Evolutionary conservation across 2,113 vertebrate genomes (phyloP).

Genomic region (Leptobrachium ailaonicum): DNA sequence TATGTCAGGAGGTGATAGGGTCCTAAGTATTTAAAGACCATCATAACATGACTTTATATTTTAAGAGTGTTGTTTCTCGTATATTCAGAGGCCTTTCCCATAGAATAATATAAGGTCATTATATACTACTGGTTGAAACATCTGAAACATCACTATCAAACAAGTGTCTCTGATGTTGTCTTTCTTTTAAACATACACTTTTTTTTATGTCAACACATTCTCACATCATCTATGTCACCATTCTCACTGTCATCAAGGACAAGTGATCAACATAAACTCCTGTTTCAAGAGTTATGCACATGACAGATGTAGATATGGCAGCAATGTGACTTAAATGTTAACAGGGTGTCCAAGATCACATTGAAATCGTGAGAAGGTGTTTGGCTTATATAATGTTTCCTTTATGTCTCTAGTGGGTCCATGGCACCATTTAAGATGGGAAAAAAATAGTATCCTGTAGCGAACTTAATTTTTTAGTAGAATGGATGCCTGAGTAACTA

Average conservation of each 20-base stretch:
- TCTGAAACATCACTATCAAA: too few relatives aligned
- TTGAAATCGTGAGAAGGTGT: conserved; percentile 25
- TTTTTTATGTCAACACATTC: conserved; percentile 41
- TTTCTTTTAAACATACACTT: background rate
- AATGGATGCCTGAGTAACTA: conserved; percentile 20
- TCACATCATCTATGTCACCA: conserved; percentile 52
- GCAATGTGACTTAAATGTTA: conserved; percentile 32
- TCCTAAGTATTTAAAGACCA: too few relatives aligned
- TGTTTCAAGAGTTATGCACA: conserved; percentile 17
- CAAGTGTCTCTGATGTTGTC: too few relatives aligned
- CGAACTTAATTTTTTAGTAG: conserved; percentile 11
- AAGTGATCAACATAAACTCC: conserved; percentile 23
- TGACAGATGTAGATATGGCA: conserved; percentile 37
- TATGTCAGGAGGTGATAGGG: too few relatives aligned
- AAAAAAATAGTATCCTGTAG: conserved; percentile 15
- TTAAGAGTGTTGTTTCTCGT: too few relatives aligned
- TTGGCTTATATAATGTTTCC: conserved; percentile 24
- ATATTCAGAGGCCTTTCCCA: too few relatives aligned
- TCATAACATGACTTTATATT: too few relatives aligned
- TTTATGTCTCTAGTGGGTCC: background rate
- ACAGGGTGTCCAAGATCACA: conserved; percentile 9
- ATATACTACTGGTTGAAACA: too few relatives aligned
- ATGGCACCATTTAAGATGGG: conserved; percentile 8
- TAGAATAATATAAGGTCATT: too few relatives aligned
- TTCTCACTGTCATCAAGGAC: conserved; percentile 47